Evolutionary conservation across 2,797 vertebrate genomes (phyloP).

Genomic region (Loriculus beryllinus): DNA sequence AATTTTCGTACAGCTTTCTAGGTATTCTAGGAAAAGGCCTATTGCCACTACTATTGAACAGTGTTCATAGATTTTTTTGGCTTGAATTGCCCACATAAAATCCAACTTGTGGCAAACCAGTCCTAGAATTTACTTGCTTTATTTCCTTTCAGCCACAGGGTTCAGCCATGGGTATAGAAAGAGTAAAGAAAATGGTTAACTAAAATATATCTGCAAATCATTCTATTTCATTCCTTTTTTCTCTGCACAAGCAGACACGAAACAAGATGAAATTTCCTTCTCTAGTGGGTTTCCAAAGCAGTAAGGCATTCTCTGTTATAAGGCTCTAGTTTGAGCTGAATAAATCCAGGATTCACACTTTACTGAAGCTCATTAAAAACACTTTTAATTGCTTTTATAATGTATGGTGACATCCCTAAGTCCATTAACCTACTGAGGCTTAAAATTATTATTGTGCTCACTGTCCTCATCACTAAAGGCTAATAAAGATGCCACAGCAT

Average conservation of each 20-base stretch:
- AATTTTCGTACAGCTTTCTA: neutral
- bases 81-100: neutral
- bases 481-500: constrained; percentile 49
- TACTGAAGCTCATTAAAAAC: constrained; percentile 5
- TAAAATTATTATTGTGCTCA: constrained; percentile 38
- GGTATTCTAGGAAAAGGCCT: neutral
- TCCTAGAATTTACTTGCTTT: neutral
- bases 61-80: neutral
- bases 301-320: neutral
- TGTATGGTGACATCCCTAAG: neutral
- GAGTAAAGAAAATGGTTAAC: neutral
- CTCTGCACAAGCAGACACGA: neutral
- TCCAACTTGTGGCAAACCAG: neutral
- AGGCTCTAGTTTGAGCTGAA: neutral
- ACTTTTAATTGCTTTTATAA: constrained; percentile 40
- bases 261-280: neutral
- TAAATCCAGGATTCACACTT: neutral
- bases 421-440: constrained; percentile 42
- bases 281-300: neutral
- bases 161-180: neutral
- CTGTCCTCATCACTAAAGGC: constrained; percentile 19
- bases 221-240: neutral
- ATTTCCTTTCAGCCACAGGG: neutral
- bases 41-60: neutral
- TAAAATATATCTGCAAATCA: neutral